These are phyloP conservation scores for Eledone cirrhosa DNA, from an alignment of 2,888 invertebrate genomes.

Conservation along the genomic window DNA sequence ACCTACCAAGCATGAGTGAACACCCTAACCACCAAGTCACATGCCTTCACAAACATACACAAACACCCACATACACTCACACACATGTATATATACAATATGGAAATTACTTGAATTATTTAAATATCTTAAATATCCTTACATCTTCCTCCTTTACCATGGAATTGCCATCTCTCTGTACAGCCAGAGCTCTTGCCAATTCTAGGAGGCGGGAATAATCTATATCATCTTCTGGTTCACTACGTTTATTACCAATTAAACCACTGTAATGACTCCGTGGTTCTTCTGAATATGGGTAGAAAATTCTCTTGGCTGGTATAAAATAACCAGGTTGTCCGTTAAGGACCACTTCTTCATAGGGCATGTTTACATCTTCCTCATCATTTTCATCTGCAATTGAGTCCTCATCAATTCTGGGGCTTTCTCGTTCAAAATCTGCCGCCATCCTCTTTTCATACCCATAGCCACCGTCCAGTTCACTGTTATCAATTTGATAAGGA, in stretches of 20 bases:
- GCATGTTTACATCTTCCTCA: background rate
- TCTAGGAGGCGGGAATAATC: constrained; percentile 8
- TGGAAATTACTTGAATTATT: too few species aligned
- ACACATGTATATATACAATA: too few species aligned
- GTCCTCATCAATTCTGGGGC: background rate
- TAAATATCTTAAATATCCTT: too few species aligned
- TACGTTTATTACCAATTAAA: background rate
- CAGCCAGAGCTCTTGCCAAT: background rate
- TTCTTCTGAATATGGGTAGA: constrained; percentile 11
- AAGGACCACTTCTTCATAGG: constrained; percentile 18
- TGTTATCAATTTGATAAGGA: background rate
- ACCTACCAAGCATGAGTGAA: too few species aligned
- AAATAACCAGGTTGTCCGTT: constrained; percentile 18
- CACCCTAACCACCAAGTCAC: too few species aligned
- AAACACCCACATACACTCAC: too few species aligned
- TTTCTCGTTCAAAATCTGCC: too few species aligned
- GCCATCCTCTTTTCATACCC: background rate
- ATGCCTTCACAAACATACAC: too few species aligned
- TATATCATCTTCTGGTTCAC: background rate
- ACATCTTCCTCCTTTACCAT: background rate
- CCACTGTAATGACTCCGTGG: constrained; percentile 7
- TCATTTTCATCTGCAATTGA: too few species aligned
- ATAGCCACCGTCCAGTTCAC: background rate
- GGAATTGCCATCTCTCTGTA: background rate
- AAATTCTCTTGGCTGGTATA: constrained; percentile 7